Evolutionary conservation across 2,113 vertebrate genomes (phyloP).

Genomic region (Turdus rufiventris): DNA sequence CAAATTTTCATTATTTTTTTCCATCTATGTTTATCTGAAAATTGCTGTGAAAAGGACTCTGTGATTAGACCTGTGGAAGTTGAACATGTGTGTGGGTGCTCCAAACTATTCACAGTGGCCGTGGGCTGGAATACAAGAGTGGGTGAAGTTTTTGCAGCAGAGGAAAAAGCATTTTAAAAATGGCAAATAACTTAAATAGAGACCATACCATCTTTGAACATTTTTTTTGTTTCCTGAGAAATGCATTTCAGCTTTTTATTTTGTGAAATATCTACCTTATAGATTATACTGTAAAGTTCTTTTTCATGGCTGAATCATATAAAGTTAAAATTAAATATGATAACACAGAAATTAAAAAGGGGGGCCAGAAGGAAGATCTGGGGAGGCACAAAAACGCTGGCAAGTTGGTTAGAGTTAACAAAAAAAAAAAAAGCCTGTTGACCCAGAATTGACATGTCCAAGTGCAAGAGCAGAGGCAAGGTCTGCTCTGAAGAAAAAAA

Average conservation of each 20-base stretch:
- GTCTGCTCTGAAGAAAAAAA: neutral
- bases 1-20: neutral
- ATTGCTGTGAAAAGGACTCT: conserved; percentile 30
- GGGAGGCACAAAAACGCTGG: neutral
- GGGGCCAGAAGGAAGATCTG: neutral
- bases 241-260: conserved; percentile 16
- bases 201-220: neutral
- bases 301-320: neutral
- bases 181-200: conserved; percentile 56
- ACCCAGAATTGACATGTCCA: neutral
- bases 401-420: neutral
- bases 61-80: conserved; percentile 53
- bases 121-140: conserved; percentile 57
- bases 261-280: neutral
- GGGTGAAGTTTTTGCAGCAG: conserved; percentile 50
- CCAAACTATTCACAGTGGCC: conserved; percentile 46
- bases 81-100: conserved; percentile 49
- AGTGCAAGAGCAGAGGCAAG: neutral
- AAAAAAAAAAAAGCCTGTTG: neutral
- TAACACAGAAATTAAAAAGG: neutral
- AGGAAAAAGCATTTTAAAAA: conserved; percentile 58
- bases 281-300: neutral
- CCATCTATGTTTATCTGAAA: conserved; percentile 18
- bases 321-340: neutral
- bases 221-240: neutral